phyloP scores from a whole-genome alignment of 37 sponge, comb jelly and placozoan species.

The Beroe forskalii region DNA sequence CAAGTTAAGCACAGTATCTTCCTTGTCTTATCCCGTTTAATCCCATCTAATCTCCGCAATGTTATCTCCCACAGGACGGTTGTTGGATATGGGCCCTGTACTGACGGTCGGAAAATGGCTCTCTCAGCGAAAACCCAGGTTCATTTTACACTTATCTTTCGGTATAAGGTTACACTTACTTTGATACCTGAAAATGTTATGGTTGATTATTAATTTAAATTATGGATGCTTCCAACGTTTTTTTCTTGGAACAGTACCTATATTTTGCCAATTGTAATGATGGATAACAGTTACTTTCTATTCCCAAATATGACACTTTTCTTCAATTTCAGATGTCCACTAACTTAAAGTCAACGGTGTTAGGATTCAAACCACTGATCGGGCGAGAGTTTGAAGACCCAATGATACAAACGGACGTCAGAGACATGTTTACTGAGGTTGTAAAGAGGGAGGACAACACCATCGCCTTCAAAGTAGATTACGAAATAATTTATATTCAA shows the following conservation, averaged over 20 bases:
- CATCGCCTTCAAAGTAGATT: conserved; percentile 75
- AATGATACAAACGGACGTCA: conserved; percentile 73
- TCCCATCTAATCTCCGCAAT: too few relatives aligned
- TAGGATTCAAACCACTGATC: conserved; percentile 78
- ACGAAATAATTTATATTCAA: too few relatives aligned
- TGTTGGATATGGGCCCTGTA: conserved; percentile 34
- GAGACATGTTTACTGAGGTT: conserved; percentile 71
- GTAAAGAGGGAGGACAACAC: conserved; percentile 68
- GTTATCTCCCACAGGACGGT: conserved; percentile 16
- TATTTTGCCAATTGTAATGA: too few relatives aligned
- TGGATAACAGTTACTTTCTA: neutral
- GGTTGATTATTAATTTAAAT: neutral
- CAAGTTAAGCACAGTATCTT: too few relatives aligned
- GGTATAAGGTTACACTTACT: neutral
- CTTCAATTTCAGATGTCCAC: conserved; percentile 54
- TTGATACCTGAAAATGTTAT: neutral
- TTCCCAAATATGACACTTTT: too few relatives aligned
- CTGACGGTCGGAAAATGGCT: conserved; percentile 56
- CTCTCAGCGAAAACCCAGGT: conserved; percentile 63
- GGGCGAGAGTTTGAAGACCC: conserved; percentile 91
- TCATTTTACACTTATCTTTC: neutral
- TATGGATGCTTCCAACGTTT: neutral
- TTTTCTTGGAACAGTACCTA: too few relatives aligned
- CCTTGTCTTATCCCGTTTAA: too few relatives aligned
- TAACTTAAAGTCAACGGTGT: conserved; percentile 84